Base-by-base conservation (phyloP, 2,797 vertebrate species). In the Eurystomus glaucurus region DNA sequence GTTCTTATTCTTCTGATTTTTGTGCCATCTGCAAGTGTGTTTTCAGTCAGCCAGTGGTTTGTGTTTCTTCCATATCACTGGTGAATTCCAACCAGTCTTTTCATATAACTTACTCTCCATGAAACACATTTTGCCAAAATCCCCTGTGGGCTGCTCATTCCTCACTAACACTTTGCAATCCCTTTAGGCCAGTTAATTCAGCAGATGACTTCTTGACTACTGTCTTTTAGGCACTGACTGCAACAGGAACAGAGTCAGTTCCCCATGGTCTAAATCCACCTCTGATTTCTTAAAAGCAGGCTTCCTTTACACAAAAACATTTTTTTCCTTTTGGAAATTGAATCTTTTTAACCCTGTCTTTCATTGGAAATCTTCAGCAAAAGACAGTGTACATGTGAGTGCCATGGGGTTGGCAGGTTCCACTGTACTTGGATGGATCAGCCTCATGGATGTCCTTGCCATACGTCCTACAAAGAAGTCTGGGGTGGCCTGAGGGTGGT, bases 51-150 rank as follows among this genome's bases (percentile, higher is more conserved):
- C 3, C 77, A 83, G 41, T 31, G 64, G 65, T 18, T 51, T 35
- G 29, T 80, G 23, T 74, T 88, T 92, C 50, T 50, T 80, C 43
- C 22, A 8, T n/a, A 64, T 31, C 10, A 22, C n/a, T 48, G n/a
- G 15, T 41, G 35, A 68, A 89, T 64, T 87, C 31, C 52, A 89
- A 26, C 4, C 23, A 55, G 50, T 4, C 11, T 76, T 88, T 79
- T 69, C 54, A 25, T 41, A 26, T 64, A 35, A 70, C 15, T 91
- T 7, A 2, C 69, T 69, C 15, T 45, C 35, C 26, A 23, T 2
- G 16, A 78, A 89, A 77, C 6, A 77, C 6, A 51, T 84, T 92
- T 89, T 66, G 51, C 37, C 61, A 89, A 91, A 95, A 71, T 81
- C 28, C 72, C 45, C 74, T 6, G 23, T 60, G 52, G 43, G 37